Evolutionary conservation across 92 coral and sea anemone species (phyloP).

Genomic region (Virgularia gustaviana): DNA sequence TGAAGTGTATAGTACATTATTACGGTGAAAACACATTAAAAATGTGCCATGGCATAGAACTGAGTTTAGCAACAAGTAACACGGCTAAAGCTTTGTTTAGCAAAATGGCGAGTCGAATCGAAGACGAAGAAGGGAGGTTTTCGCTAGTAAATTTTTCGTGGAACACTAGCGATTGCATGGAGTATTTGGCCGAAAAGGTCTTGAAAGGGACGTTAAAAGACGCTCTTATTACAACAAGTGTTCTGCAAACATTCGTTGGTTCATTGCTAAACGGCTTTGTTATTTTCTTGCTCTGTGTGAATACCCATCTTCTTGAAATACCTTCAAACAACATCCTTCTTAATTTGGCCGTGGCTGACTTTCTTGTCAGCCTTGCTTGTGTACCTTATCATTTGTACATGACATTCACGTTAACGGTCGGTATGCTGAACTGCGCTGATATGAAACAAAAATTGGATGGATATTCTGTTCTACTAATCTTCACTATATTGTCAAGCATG

Average conservation of each 20-base stretch:
- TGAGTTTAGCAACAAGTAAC: too few species aligned
- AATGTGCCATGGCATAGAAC: too few species aligned
- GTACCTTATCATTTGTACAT: slow-evolving; percentile 16
- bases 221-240: neutral
- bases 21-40: too few species aligned
- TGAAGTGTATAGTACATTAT: too few species aligned
- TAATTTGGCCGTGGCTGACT: slow-evolving; percentile 19
- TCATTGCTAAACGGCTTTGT: slow-evolving; percentile 17
- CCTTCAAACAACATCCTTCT: slow-evolving; percentile 11
- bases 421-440: neutral
- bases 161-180: too few species aligned
- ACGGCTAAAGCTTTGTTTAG: too few species aligned
- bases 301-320: neutral
- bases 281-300: neutral
- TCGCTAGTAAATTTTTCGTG: too few species aligned
- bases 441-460: too few species aligned
- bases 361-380: neutral
- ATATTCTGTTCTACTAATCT: neutral
- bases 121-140: too few species aligned
- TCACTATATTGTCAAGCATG: neutral
- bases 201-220: neutral
- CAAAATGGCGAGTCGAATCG: too few species aligned
- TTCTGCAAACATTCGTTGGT: slow-evolving; percentile 11
- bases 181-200: neutral
- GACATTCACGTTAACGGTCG: neutral